Evolutionary conservation across 2,113 vertebrate species (phyloP).

Genomic region (Mesitornis unicolor): DNA sequence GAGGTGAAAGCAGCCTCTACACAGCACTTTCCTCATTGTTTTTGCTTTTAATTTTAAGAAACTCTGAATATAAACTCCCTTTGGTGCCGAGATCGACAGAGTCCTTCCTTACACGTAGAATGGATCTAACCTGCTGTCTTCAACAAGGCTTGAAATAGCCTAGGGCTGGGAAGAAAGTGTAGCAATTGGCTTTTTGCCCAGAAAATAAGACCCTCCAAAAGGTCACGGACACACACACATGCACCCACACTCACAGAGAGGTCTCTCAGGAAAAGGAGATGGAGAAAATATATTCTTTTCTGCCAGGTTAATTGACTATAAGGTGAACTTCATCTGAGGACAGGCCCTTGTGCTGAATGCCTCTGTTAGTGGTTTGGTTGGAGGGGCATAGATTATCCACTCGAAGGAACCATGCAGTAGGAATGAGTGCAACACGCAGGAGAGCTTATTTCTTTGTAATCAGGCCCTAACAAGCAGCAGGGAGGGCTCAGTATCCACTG

Average conservation of each 20-base stretch:
- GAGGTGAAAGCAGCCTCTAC: background rate
- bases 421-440: background rate
- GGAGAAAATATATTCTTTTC: background rate
- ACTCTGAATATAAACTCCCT: background rate
- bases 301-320: constrained; percentile 67
- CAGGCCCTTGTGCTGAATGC: constrained; percentile 9
- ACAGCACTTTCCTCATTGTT: background rate
- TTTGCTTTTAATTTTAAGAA: background rate
- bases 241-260: background rate
- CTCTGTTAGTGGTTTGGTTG: background rate
- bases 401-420: background rate
- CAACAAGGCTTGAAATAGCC: background rate
- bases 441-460: background rate
- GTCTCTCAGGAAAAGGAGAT: background rate
- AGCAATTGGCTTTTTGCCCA: constrained; percentile 71
- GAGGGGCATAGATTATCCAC: background rate
- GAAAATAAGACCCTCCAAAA: constrained; percentile 67
- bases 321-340: constrained; percentile 44
- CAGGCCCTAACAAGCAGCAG: background rate
- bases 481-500: background rate
- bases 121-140: background rate
- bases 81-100: rapidly evolving
- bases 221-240: background rate
- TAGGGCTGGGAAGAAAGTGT: constrained; percentile 26
- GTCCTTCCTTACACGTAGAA: background rate